Conservation (phyloP, 2,113 vertebrate species). For the Aviceda subcristata region DNA sequence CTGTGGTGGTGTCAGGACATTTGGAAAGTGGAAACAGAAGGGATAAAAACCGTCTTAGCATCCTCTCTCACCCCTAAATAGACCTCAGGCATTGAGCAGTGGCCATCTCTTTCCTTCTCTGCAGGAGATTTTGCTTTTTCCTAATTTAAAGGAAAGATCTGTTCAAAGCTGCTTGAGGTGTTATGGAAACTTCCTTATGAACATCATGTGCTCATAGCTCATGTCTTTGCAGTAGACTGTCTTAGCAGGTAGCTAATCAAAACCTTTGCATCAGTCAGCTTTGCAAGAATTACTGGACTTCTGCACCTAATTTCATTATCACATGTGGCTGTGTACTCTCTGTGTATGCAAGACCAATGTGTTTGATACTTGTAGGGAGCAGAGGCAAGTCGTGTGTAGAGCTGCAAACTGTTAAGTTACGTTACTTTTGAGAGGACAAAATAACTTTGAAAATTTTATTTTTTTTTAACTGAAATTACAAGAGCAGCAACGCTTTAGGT, state of each 20-base stretch:
- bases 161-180: background rate
- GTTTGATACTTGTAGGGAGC: background rate
- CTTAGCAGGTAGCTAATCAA: background rate
- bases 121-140: background rate
- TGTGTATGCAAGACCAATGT: background rate
- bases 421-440: background rate
- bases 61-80: rapidly evolving
- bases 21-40: background rate
- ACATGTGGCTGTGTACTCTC: background rate
- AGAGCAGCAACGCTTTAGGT: background rate
- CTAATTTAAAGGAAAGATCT: background rate
- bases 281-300: background rate
- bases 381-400: background rate
- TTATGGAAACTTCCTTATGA: background rate
- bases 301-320: background rate
- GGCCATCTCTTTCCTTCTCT: background rate
- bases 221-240: background rate
- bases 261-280: background rate
- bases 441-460: background rate
- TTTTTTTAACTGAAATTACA: background rate
- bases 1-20: background rate
- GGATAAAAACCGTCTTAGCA: background rate
- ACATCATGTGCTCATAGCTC: background rate
- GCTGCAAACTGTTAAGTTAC: background rate
- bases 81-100: background rate